Evolutionary conservation across 92 coral and sea anemone genomes (phyloP), one percentile per base, ranked within the genome.

Genomic region (Porites lobata): DNA sequence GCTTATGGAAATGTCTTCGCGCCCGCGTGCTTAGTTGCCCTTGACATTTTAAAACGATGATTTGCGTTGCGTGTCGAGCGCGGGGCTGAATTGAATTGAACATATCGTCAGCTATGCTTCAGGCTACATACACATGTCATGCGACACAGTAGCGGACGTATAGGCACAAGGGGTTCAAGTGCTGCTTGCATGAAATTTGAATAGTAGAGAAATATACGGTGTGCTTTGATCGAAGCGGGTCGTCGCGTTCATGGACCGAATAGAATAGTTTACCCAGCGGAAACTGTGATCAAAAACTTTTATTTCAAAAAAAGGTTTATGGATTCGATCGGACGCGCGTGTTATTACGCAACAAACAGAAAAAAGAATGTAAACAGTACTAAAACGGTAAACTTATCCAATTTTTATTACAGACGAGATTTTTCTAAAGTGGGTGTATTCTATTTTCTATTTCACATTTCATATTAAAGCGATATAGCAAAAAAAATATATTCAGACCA

Each of bases 401-500:
- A 18, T 32, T 9, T 58, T 69, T 82, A 69, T 82, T 82, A 11
- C 50, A 82, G 50, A 51, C 47, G 47, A 38, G 0, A 67, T 14
- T 80, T 14, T 15, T 18, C 57, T 17, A 58, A 57, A 54, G 68
- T 57, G 58, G 75, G 32, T 43, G 38, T 13, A 51, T 24, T 69
- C 4, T 52, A 53, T 69, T 52, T 11, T 20, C n/a, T 32, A 70
- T 70, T 82, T 70, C 69, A 70, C 57, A 78, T 22, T 54, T 69
- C 52, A 82, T 51, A 82, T 69, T 71, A 80, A 66, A 80, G 66
- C 21, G 69, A 32, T 82, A 15, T 15, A 70, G 54, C 56, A 17
- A 82, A 68, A 66, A 13, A 72, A 21, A 20, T 74, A 8, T 6
- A 84, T 73, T 24, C 87, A 84, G 87, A 51, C 87, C 87, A 62